phyloP scores from a whole-genome alignment of 2,113 vertebrate species.

The Turdus rufiventris region DNA sequence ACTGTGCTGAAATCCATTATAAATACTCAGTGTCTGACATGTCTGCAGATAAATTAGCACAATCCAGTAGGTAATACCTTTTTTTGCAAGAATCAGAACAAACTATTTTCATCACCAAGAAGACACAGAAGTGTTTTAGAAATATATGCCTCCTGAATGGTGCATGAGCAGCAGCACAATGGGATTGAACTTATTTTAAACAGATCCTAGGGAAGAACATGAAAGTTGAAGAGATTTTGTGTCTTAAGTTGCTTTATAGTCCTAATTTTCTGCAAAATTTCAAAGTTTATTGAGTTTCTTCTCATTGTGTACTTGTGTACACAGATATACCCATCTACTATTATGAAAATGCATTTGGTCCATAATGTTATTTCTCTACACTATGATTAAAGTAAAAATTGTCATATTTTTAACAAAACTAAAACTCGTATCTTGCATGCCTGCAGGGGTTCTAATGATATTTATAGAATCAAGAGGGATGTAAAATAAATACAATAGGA shows the following conservation, averaged over 20 bases:
- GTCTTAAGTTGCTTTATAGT: not conserved
- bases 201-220: not conserved
- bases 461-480: not conserved
- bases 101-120: not conserved
- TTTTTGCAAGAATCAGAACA: not conserved
- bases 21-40: conserved; percentile 17
- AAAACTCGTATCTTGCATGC: not conserved
- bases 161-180: not conserved
- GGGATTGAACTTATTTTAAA: not conserved
- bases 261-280: not conserved
- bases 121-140: not conserved
- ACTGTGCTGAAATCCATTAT: not conserved
- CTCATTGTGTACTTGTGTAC: not conserved
- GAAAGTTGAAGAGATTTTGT: not conserved
- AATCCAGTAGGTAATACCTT: not conserved
- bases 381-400: not conserved
- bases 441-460: not conserved
- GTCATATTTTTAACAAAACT: not conserved
- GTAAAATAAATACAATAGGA: not conserved
- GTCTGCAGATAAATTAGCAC: conserved; percentile 13
- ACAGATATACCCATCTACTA: not conserved
- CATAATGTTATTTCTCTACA: not conserved
- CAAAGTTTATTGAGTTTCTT: not conserved
- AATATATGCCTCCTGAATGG: not conserved
- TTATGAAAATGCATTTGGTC: not conserved